A percentile compares a stretch with the other conserved stretches of the same genome.
Conservation (phyloP, 2,797 vertebrate genomes). For the Urosaurus nigricauda region DNA sequence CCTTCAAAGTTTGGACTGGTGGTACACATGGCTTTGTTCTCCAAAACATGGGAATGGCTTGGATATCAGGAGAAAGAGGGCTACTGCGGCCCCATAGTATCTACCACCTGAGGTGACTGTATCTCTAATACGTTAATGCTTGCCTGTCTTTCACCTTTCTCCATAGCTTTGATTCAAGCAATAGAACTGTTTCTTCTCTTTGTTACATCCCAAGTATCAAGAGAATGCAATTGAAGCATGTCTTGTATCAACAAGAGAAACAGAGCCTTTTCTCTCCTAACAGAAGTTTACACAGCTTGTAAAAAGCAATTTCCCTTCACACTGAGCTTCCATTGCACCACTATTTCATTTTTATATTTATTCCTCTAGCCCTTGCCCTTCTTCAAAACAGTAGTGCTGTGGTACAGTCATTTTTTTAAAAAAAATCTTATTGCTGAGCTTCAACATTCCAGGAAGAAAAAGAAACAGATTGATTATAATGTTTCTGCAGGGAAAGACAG, state of each 20-base stretch:
- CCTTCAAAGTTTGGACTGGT: neutral
- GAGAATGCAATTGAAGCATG: constrained; percentile 36
- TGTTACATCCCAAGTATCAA: neutral
- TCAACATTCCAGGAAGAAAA: neutral
- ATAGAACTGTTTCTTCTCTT: neutral
- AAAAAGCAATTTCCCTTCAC: constrained; percentile 73
- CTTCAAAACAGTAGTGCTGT: constrained; percentile 58
- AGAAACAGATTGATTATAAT: constrained; percentile 21
- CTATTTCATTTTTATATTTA: constrained; percentile 64
- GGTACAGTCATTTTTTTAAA: constrained; percentile 28
- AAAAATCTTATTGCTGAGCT: neutral
- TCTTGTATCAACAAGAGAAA: constrained; percentile 55
- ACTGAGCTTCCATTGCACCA: constrained; percentile 58
- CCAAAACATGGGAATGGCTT: neutral
- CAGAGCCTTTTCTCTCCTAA: constrained; percentile 76
- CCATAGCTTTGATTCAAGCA: constrained; percentile 26
- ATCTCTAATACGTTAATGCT: neutral
- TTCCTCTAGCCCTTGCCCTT: constrained; percentile 17
- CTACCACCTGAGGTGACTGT: neutral
- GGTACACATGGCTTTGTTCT: neutral
- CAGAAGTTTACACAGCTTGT: constrained; percentile 76
- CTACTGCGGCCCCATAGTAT: neutral
- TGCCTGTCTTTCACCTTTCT: constrained; percentile 27
- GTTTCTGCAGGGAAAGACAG: constrained; percentile 28
- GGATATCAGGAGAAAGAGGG: neutral